Conservation (phyloP, 2,113 vertebrate species). For the Tachysurus vachellii region DNA sequence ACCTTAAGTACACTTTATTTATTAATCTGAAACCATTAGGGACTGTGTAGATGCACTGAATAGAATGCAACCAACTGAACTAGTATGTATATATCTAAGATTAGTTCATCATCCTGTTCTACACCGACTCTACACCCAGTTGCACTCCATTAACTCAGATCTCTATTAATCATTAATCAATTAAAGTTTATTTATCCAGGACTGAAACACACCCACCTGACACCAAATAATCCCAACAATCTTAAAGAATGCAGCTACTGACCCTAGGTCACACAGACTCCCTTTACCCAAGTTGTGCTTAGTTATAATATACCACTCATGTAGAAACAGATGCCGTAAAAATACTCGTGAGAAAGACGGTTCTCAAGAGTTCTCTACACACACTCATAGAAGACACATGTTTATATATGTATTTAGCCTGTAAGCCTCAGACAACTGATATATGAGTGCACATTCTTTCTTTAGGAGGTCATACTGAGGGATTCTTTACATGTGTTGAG, state of each 20-base stretch:
- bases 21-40: background rate
- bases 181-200: background rate
- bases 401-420: background rate
- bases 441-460: slow-evolving; percentile 19
- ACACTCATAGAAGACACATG: background rate
- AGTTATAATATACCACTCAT: background rate
- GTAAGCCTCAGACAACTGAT: slow-evolving; percentile 13
- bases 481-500: background rate
- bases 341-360: background rate
- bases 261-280: background rate
- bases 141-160: background rate
- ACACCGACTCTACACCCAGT: background rate
- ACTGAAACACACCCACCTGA: background rate
- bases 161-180: background rate
- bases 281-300: background rate
- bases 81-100: background rate
- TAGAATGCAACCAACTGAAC: background rate
- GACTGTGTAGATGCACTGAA: background rate
- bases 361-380: background rate
- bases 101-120: background rate
- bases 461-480: background rate
- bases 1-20: background rate
- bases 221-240: background rate
- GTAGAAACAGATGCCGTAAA: background rate
- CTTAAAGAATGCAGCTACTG: background rate